Base-by-base conservation (phyloP, 35 echinoderm and acorn worm genomes). In the Apostichopus californicus region DNA sequence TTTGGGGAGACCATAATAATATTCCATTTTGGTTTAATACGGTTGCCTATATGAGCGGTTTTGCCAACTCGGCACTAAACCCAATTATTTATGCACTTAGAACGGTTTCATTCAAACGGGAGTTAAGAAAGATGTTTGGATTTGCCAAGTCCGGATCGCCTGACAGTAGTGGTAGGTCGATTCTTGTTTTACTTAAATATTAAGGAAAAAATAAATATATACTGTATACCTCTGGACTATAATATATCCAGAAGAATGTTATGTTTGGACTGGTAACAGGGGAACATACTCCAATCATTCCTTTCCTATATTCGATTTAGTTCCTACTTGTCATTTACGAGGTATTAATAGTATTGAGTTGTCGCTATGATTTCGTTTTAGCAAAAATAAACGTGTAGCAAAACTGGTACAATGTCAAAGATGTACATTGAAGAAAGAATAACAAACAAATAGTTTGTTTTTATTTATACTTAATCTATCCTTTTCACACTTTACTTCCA, bases 21-120 rank as follows among this genome's bases (percentile, higher is more conserved):
- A 58, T 99, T 46, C 97, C 97, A 8, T 60, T 90, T 1, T 96
- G 93, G 92, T 90, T 94, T 20, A 99, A 99, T 57, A 85, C 96
- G 3, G 81, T 95, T 56, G 97, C 92, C 9, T 99, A 99, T 70
- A 96, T 95, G 95, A 93, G 92, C 92, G 97, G 97, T 6, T 99
- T 94, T 68, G 64, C 93, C 20, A 96, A 93, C 63, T 99, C 95
- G 14, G 97, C 97, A 0, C 21, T 99, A 18, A 99, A 96, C 81
- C 97, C 97, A 8, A 87, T 99, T 25, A 96, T 99, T 53, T 99
- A 99, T 90, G 93, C 95, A 3, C 94, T 94, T 81, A 34, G 97
- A 65, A 92, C 95, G 1, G 91, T 78, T 77, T 93, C 97, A 1
- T 99, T 94, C 80, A 83, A 93, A 90, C 86, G 79, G 55, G 95